A percentile compares a stretch with the other conserved stretches of the same genome.
These are phyloP conservation scores for Psilanteris sp. DNA, from an alignment of 1,140 invertebrate species.

Conservation along the genomic window DNA sequence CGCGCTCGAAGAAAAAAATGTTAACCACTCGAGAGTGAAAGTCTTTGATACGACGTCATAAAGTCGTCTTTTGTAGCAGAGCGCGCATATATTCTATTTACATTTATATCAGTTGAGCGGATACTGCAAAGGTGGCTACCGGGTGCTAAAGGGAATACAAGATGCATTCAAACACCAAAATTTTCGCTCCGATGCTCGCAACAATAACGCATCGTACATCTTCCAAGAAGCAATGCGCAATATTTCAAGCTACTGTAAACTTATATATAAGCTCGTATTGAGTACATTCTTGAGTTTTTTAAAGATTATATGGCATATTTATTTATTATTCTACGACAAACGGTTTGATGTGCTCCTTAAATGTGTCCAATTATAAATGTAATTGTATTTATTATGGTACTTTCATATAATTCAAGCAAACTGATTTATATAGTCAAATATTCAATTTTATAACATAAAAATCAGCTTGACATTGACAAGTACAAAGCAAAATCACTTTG, in stretches of 20 bases:
- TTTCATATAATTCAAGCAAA: too few species aligned
- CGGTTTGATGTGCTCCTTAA: too few species aligned
- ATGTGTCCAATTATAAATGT: too few species aligned
- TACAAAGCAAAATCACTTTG: too few species aligned
- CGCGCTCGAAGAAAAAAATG: constrained; percentile 20
- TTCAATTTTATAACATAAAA: too few species aligned
- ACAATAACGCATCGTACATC: constrained; percentile 78
- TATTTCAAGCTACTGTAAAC: constrained; percentile 75
- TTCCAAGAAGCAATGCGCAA: constrained; percentile 75
- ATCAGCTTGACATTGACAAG: too few species aligned
- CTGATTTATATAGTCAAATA: too few species aligned
- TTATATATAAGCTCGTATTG: constrained; percentile 52
- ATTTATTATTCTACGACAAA: too few species aligned
- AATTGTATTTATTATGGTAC: too few species aligned
- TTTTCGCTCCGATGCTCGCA: constrained; percentile 77
- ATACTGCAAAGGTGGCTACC: constrained; percentile 47
- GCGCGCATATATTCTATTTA: constrained; percentile 75
- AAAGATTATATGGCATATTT: constrained; percentile 57
- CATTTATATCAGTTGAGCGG: constrained; percentile 73
- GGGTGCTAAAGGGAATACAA: constrained; percentile 63
- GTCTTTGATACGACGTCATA: constrained; percentile 71
- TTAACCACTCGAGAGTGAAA: constrained; percentile 36
- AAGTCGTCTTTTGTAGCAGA: constrained; percentile 70
- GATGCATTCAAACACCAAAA: constrained; percentile 75
- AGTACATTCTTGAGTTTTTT: constrained; percentile 54